Percentiles rank a stretch among this genome's conserved stretches.
phyloP scores from a whole-genome alignment of 2,113 vertebrate species.

The Tichodroma muraria region DNA sequence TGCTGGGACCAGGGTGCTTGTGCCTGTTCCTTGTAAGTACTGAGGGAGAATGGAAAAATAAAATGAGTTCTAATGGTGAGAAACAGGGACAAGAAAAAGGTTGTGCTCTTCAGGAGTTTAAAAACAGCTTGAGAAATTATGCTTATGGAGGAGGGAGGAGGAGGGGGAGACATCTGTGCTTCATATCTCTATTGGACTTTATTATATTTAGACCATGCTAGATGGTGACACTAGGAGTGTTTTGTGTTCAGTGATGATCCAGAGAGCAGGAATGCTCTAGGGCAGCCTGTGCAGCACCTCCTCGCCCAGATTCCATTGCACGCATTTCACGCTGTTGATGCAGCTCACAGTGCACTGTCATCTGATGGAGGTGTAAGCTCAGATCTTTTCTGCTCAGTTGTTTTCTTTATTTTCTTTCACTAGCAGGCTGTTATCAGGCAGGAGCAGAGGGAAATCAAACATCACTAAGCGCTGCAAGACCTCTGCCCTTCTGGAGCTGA shows the following conservation, averaged over 20 bases:
- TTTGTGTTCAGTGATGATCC: background rate
- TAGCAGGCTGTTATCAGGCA: background rate
- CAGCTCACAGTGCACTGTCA: background rate
- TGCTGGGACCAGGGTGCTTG: background rate
- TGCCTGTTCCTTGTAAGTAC: background rate
- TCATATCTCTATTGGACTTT: background rate
- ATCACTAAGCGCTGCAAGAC: background rate
- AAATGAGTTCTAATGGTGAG: background rate
- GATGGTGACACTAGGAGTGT: background rate
- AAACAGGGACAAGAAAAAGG: background rate
- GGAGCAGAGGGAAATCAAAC: background rate
- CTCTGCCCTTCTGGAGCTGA: background rate
- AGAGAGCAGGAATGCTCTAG: background rate
- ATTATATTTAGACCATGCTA: background rate
- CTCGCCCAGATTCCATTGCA: background rate
- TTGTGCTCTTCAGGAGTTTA: background rate
- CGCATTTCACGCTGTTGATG: background rate
- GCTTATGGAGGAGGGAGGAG: background rate
- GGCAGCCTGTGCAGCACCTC: background rate
- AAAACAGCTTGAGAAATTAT: conserved; percentile 5
- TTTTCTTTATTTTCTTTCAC: background rate
- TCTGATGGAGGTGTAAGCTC: background rate
- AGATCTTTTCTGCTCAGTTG: background rate
- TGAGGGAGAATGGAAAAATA: background rate
- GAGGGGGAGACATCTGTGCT: background rate